Conservation (phyloP, 2,888 invertebrate species). For the Cylindroiulus punctatus region DNA sequence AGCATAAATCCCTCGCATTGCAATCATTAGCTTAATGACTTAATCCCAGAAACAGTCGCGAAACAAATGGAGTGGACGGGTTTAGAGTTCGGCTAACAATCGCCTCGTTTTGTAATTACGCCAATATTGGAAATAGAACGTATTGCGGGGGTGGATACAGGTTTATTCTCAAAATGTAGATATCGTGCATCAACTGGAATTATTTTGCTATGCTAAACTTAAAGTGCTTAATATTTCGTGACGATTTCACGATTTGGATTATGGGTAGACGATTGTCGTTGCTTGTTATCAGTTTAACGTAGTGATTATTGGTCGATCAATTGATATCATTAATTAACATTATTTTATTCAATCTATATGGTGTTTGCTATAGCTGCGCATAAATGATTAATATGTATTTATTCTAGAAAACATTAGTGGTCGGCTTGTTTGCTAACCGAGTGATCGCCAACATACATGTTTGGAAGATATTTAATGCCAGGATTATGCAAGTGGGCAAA, state of each 20-base stretch:
- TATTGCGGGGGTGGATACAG: no score
- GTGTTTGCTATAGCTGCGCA: background rate
- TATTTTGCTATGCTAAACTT: no score
- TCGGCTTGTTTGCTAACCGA: background rate
- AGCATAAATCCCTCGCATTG: conserved; percentile 33
- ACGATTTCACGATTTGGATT: no score
- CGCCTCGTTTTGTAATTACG: background rate
- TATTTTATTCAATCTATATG: background rate
- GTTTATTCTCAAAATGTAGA: no score
- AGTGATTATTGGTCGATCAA: background rate
- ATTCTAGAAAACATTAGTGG: conserved; percentile 5
- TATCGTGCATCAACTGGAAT: no score
- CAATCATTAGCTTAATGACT: conserved; percentile 38
- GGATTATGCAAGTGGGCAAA: background rate
- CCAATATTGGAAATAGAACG: no score
- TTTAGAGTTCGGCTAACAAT: conserved; percentile 2
- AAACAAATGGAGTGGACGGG: conserved; percentile 13
- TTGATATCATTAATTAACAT: background rate
- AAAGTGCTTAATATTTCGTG: no score
- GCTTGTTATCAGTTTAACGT: background rate
- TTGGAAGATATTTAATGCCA: background rate
- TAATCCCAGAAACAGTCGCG: conserved; percentile 22
- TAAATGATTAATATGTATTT: background rate
- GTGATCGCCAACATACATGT: background rate
- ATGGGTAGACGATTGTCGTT: background rate